These are phyloP conservation scores for Agrilus planipennis DNA, from an alignment of 1,140 invertebrate genomes.

Conservation along the genomic window DNA sequence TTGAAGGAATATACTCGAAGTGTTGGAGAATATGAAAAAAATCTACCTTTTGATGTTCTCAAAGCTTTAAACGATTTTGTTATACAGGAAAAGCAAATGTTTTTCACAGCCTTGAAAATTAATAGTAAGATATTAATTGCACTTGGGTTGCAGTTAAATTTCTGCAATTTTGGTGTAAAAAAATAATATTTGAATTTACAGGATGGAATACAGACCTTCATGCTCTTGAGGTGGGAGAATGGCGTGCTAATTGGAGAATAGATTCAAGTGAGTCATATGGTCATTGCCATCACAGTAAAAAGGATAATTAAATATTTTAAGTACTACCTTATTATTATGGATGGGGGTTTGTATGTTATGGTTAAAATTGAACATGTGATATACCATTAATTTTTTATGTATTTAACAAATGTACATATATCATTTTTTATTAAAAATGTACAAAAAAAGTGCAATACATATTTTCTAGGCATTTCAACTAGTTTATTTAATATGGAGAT, in stretches of 20 bases:
- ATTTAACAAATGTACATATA: too few species aligned
- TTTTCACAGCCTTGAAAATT: conserved; percentile 34
- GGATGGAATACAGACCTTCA: conserved; percentile 41
- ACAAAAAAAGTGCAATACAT: too few species aligned
- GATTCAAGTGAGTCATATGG: too few species aligned
- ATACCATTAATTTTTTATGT: too few species aligned
- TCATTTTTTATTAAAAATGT: too few species aligned
- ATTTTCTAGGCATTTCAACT: too few species aligned
- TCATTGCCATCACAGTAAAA: too few species aligned
- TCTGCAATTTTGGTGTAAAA: conserved; percentile 2
- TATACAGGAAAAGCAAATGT: conserved; percentile 25
- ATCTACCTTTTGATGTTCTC: conserved; percentile 34
- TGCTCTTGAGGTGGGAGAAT: conserved; percentile 39
- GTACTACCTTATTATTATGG: too few species aligned
- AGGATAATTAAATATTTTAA: too few species aligned
- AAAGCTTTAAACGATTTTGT: conserved; percentile 34
- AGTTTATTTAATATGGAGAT: too few species aligned
- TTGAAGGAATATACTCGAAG: conserved; percentile 25
- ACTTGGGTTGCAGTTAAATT: conserved; percentile 27
- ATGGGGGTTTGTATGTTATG: too few species aligned
- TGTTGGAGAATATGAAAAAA: conserved; percentile 26
- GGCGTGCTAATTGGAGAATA: conserved; percentile 22
- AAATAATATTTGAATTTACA: conserved; percentile 25
- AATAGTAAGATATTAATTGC: conserved; percentile 36
- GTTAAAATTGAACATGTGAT: too few species aligned